These are phyloP conservation scores for Esox niger DNA, from an alignment of 2,113 vertebrate genomes.

Conservation along the genomic window DNA sequence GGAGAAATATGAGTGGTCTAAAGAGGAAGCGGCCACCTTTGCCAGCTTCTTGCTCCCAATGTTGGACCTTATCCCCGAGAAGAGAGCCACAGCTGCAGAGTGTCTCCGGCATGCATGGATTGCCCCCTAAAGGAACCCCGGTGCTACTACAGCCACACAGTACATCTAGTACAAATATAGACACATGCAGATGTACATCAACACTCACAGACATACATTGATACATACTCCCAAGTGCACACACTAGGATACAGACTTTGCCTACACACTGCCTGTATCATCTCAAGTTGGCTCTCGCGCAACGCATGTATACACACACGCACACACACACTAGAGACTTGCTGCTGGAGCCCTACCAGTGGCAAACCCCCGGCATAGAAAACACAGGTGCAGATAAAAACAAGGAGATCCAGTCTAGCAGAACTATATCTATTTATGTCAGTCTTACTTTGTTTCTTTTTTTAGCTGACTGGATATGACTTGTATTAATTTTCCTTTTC, in stretches of 20 bases:
- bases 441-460: conserved; percentile 23
- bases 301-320: conserved; percentile 5
- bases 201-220: background rate
- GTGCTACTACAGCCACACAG: background rate
- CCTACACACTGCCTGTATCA: conserved; percentile 35
- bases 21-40: conserved; percentile 89
- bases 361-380: conserved; percentile 23
- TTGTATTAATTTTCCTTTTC: conserved; percentile 9
- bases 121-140: conserved; percentile 67
- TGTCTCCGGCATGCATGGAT: conserved; percentile 95
- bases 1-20: conserved; percentile 95
- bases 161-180: background rate
- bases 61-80: conserved; percentile 93
- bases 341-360: conserved; percentile 16
- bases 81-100: conserved; percentile 89
- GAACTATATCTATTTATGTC: conserved; percentile 43
- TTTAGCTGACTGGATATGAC: conserved; percentile 38
- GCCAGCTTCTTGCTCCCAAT: conserved; percentile 93
- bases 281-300: conserved; percentile 12
- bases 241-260: conserved; percentile 20
- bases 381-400: conserved; percentile 26
- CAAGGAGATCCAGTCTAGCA: conserved; percentile 28
- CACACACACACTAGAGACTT: conserved; percentile 25
- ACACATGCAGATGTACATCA: background rate
- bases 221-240: background rate